Base-by-base conservation (phyloP, 92 coral and sea anemone genomes). In the Montipora capitata region DNA sequence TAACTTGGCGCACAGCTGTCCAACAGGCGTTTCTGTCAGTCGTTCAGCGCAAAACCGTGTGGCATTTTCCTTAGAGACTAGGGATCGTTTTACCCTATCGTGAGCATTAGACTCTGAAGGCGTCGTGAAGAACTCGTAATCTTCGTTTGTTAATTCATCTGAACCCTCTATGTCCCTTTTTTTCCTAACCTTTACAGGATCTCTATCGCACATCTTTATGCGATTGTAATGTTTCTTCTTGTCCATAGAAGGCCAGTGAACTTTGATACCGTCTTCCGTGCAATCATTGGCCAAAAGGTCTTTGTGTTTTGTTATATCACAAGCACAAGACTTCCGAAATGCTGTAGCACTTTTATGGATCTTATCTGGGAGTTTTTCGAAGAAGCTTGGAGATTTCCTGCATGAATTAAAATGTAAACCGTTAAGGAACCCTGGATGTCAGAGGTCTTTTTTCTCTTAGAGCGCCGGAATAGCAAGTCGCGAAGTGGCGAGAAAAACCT, bases 1-100 rank as follows among this genome's bases (percentile, higher is more conserved):
- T 16, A 81, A 27, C 27, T 81, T 68, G 41, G 86, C 86, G 40
- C 86, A 81, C 67, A 81, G 7, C 77, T 81, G 68, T 9, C 66
- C 86, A 3, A 81, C 77, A 3, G 7, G 17, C 9, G 77, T 68
- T 8, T 81, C 77, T 4, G 68, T 64, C 67, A 81, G 1, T 27
- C 43, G 52, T 38, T 68, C 78, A 14, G 14, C 35, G 1, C 86
- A 81, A 39, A 68, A 81, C 35, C 54, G 52, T 0, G 86, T 81
- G 12, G 86, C 86, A 14, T 81, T 81, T 3, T 45, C 76, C 86
- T 71, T 68, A 7, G 78, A 81, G 45, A 81, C 38, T 42, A 10
- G n/a, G 1, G 67, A 63, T 68, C 86, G 64, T 10, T 38, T 81
- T 12, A 3, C 40, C 5, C 77, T 44, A 0, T 39, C 1, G 40